These are phyloP conservation scores for Drosophila quadrilineata DNA, from an alignment of 1,140 invertebrate species.

Conservation along the genomic window DNA sequence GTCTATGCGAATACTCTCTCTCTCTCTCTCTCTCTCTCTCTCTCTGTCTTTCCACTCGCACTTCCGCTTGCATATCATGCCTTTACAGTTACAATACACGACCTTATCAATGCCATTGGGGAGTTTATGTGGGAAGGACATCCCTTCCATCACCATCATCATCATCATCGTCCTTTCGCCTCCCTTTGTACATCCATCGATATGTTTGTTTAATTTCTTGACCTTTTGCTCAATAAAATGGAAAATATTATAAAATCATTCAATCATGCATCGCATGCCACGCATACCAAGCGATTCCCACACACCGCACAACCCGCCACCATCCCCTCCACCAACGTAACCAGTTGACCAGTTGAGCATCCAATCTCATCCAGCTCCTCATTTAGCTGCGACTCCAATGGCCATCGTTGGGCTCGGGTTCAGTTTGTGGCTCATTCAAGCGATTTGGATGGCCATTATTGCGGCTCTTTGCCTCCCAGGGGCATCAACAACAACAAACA, in stretches of 20 bases:
- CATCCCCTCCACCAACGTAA: too few species aligned
- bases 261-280: constrained; percentile 63
- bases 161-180: too few species aligned
- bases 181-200: constrained; percentile 38
- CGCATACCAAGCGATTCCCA: too few species aligned
- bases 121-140: too few species aligned
- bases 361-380: constrained; percentile 3
- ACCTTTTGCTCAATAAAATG: constrained; percentile 57
- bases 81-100: too few species aligned
- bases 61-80: background rate
- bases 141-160: too few species aligned
- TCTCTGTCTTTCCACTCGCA: too few species aligned
- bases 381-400: background rate
- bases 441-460: constrained; percentile 54
- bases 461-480: constrained; percentile 17
- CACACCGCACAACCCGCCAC: too few species aligned
- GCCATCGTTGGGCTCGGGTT: constrained; percentile 7
- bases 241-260: constrained; percentile 68
- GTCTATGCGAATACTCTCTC: constrained; percentile 30
- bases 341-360: background rate
- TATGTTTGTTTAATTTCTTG: constrained; percentile 62
- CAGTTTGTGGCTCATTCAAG: constrained; percentile 58
- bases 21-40: too few species aligned
- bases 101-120: too few species aligned
- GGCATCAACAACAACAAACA: background rate